These are phyloP conservation scores for Ennomos quercinarius DNA, from an alignment of 2,888 invertebrate species.

Conservation along the genomic window DNA sequence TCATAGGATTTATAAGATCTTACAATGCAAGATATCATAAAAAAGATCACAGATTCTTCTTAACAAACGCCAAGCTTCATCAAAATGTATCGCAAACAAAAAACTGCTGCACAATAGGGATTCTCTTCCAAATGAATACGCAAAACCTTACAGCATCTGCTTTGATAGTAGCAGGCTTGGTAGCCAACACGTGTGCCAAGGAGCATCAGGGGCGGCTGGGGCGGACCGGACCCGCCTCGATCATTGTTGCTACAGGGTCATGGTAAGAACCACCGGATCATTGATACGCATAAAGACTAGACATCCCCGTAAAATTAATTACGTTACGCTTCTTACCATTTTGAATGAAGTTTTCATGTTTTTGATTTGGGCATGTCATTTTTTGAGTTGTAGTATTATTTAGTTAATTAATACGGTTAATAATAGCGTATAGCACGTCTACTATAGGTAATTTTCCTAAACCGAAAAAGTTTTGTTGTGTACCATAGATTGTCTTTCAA, in stretches of 20 bases:
- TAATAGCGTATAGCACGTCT: too few species aligned
- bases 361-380: too few species aligned
- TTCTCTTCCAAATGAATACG: neutral
- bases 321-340: slow-evolving; percentile 48
- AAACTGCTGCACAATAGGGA: neutral
- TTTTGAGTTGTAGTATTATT: too few species aligned
- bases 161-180: neutral
- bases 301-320: slow-evolving; percentile 45
- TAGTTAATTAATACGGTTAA: too few species aligned
- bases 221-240: slow-evolving; percentile 67
- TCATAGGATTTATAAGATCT: too few species aligned
- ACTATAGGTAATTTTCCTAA: too few species aligned
- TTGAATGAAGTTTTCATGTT: slow-evolving; percentile 9
- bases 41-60: too few species aligned
- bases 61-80: too few species aligned
- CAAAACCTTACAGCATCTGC: slow-evolving; percentile 15
- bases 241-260: slow-evolving; percentile 50
- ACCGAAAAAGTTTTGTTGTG: too few species aligned
- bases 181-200: slow-evolving; percentile 45
- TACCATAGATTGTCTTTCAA: too few species aligned
- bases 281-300: slow-evolving; percentile 7
- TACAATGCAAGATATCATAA: too few species aligned
- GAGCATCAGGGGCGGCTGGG: slow-evolving; percentile 64
- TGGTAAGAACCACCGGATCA: slow-evolving; percentile 41
- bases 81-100: too few species aligned